Conservation (phyloP, 1,140 invertebrate species). For the Chionoecetes opilio region DNA sequence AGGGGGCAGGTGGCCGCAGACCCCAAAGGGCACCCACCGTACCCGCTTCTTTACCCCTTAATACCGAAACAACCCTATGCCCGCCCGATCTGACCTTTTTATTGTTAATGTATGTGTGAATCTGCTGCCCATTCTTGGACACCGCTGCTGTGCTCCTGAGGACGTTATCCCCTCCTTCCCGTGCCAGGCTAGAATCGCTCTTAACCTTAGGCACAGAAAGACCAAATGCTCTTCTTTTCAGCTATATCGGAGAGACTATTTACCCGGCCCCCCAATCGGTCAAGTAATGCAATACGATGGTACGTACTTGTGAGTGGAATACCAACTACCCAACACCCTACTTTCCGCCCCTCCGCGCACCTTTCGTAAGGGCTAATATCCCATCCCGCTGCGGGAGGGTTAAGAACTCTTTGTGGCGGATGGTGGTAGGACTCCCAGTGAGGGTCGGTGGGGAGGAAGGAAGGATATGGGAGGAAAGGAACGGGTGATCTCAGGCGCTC, state of each 20-base stretch:
- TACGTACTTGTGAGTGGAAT: slow-evolving; percentile 76
- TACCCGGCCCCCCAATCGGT: slow-evolving; percentile 73
- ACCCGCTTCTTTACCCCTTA: slow-evolving; percentile 79
- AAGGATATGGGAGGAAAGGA: slow-evolving; percentile 76
- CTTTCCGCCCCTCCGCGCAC: slow-evolving; percentile 40
- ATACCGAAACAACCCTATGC: slow-evolving; percentile 79
- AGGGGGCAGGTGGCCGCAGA: slow-evolving; percentile 75
- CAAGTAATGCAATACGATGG: slow-evolving; percentile 80
- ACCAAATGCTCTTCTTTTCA: not conserved
- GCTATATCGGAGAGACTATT: slow-evolving; percentile 59
- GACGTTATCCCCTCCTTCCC: not conserved
- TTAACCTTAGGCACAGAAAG: slow-evolving; percentile 12
- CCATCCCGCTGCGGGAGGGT: not conserved
- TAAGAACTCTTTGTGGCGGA: slow-evolving; percentile 50
- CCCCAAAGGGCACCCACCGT: slow-evolving; percentile 77
- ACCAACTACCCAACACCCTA: slow-evolving; percentile 35
- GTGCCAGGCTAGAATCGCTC: not conserved
- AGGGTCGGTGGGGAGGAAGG: slow-evolving; percentile 67
- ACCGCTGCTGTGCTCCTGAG: slow-evolving; percentile 45
- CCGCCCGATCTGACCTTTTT: slow-evolving; percentile 80
- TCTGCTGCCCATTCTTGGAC: slow-evolving; percentile 80
- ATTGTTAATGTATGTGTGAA: slow-evolving; percentile 81
- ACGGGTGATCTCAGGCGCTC: slow-evolving; percentile 55
- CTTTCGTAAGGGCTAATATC: slow-evolving; percentile 37
- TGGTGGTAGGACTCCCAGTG: slow-evolving; percentile 66